Conservation (phyloP, 2,888 invertebrate species). For the Ormyrus rosae region DNA sequence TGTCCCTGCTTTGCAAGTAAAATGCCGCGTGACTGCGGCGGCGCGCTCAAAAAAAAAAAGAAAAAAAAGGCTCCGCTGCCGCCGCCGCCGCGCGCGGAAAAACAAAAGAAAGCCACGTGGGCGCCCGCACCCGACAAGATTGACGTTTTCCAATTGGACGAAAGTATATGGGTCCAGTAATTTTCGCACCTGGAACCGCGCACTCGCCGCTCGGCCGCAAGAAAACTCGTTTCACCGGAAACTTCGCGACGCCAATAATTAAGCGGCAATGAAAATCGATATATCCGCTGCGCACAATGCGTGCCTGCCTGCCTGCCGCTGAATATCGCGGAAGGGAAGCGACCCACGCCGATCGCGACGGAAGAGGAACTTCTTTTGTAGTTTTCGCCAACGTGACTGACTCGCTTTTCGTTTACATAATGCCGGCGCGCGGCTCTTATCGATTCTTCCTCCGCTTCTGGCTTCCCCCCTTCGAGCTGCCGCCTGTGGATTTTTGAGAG, state of each 20-base stretch:
- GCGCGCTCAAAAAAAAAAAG: too few relatives aligned
- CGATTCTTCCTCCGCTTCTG: background rate
- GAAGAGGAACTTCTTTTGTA: background rate
- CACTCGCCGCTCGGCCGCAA: background rate
- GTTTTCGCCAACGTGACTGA: background rate
- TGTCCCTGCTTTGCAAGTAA: too few relatives aligned
- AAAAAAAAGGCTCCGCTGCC: too few relatives aligned
- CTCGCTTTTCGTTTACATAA: constrained; percentile 65
- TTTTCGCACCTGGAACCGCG: constrained; percentile 42
- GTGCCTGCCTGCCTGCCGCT: background rate
- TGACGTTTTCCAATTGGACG: constrained; percentile 49
- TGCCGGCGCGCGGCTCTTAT: constrained; percentile 46
- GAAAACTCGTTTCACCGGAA: constrained; percentile 51
- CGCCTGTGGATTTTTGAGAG: background rate
- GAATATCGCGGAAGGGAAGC: too few relatives aligned
- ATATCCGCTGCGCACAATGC: constrained; percentile 20
- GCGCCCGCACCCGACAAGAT: background rate
- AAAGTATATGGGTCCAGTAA: constrained; percentile 34
- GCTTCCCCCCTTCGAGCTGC: background rate
- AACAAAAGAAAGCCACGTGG: constrained; percentile 7
- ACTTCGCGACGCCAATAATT: constrained; percentile 50
- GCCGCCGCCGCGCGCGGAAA: background rate
- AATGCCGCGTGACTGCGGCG: too few relatives aligned
- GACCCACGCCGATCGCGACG: background rate
- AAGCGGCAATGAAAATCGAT: constrained; percentile 49